A percentile compares a stretch with the other conserved stretches of the same genome.
Conservation (phyloP, 2,113 vertebrate species). For the Hiodon tergisus region DNA sequence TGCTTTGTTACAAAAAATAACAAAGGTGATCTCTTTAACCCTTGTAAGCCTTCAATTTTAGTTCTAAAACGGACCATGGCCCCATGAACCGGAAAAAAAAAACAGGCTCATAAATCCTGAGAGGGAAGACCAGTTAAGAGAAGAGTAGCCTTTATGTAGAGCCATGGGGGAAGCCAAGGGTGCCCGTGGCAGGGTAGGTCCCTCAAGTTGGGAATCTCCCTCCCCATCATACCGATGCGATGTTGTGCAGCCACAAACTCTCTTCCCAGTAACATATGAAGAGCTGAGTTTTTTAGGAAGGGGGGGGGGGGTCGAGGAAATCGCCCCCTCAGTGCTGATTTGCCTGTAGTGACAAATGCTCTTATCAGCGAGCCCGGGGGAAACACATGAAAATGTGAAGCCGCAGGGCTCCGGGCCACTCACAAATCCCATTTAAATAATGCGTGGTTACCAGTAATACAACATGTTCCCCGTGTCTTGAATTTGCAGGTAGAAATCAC, state of each 20-base stretch:
- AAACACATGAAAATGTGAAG: constrained; percentile 53
- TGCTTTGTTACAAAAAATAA: too few species aligned
- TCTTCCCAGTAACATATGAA: constrained; percentile 30
- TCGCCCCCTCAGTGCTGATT: constrained; percentile 24
- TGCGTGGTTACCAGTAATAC: not conserved
- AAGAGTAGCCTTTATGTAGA: constrained; percentile 5
- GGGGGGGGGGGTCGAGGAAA: constrained; percentile 35
- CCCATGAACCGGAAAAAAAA: too few species aligned
- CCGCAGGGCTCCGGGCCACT: not conserved
- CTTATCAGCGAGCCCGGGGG: constrained; percentile 28
- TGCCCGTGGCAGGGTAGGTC: constrained; percentile 49
- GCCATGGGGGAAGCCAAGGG: constrained; percentile 12
- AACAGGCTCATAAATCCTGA: too few species aligned
- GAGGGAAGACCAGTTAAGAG: constrained; percentile 12
- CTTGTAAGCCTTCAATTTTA: too few species aligned
- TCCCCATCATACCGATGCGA: not conserved
- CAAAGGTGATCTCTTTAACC: too few species aligned
- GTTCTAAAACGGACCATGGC: too few species aligned
- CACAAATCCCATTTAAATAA: not conserved
- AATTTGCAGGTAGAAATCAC: not conserved
- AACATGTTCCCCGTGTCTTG: not conserved
- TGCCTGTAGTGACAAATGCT: constrained; percentile 21
- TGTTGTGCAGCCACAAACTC: constrained; percentile 29
- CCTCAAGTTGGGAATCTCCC: constrained; percentile 44
- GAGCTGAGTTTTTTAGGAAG: constrained; percentile 10